These are phyloP conservation scores for Borostomias antarcticus DNA, from an alignment of 2,797 vertebrate genomes.

Conservation along the genomic window DNA sequence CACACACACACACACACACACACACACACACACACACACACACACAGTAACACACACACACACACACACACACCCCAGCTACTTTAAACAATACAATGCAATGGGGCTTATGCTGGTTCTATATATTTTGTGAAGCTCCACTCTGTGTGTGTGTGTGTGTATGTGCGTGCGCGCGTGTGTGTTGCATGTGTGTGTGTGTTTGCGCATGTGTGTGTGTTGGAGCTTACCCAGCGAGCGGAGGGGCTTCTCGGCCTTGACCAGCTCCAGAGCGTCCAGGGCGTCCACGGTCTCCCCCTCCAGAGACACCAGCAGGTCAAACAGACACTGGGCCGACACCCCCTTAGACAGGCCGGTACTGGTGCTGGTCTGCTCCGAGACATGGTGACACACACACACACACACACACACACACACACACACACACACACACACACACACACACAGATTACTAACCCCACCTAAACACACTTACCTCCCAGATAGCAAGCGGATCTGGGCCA, in stretches of 20 bases:
- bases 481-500: too few species aligned
- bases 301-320: constrained; percentile 95
- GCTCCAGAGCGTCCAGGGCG: constrained; percentile 90
- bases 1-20: too few species aligned
- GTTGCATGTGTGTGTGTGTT: background rate
- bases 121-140: too few species aligned
- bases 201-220: background rate
- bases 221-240: constrained; percentile 92
- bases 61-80: too few species aligned
- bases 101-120: too few species aligned
- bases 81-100: too few species aligned
- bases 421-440: constrained; percentile 2
- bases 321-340: constrained; percentile 95
- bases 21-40: too few species aligned
- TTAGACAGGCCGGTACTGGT: constrained; percentile 85
- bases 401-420: background rate
- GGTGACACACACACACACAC: background rate
- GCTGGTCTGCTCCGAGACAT: constrained; percentile 78
- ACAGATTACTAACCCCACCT: too few species aligned
- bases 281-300: constrained; percentile 94
- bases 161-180: background rate
- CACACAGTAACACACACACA: too few species aligned
- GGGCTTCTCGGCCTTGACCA: constrained; percentile 97
- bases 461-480: too few species aligned
- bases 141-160: background rate